phyloP scores from a whole-genome alignment of 1,140 invertebrate genomes.

The Tetraneura akinire region DNA sequence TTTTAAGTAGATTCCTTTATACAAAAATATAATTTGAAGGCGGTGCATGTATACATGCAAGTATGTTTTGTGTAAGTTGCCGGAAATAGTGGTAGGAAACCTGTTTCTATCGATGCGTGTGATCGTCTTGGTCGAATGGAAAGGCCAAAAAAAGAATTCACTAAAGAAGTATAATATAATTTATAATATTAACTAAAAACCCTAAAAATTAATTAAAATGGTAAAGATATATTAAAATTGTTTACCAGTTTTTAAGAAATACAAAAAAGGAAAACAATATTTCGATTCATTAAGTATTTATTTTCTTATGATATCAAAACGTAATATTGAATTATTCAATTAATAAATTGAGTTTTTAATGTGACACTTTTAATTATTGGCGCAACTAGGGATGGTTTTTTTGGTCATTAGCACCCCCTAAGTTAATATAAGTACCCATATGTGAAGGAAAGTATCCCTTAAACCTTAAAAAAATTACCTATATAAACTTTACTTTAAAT shows the following conservation, averaged over 20 bases:
- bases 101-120: constrained; percentile 42
- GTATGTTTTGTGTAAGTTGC: constrained; percentile 36
- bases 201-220: neutral
- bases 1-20: constrained; percentile 25
- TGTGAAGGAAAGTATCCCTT: no score
- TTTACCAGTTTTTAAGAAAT: neutral
- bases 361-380: no score
- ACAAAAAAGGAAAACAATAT: no score
- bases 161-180: constrained; percentile 18
- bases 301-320: neutral
- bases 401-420: no score
- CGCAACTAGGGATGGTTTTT: no score
- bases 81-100: constrained; percentile 42
- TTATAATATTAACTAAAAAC: neutral
- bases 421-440: no score
- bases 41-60: constrained; percentile 23
- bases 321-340: neutral
- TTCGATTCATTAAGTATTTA: no score
- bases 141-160: constrained; percentile 22
- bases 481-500: no score
- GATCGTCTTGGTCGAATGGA: constrained; percentile 14
- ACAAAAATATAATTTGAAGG: constrained; percentile 28
- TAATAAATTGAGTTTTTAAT: no score
- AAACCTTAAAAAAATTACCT: no score
- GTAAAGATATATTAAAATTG: neutral